phyloP scores from a whole-genome alignment of 2,113 vertebrate species.

The rabbit (Oryctolagus cuniculus) region mOryCun1.1 NC_091432.1:224209001-224209500 shows the following conservation, averaged over 20 bases:
- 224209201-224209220: neutral
- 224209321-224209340: neutral
- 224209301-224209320: neutral
- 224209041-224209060: neutral
- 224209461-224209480: conserved; percentile 64
- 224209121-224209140: neutral
- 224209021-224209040: neutral
- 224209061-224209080: neutral
- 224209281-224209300: accelerated
- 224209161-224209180: neutral
- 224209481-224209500: conserved; percentile 1
- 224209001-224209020: neutral
- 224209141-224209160: neutral
- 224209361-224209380: neutral
- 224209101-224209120: neutral
- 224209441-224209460: conserved; percentile 40
- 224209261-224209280: neutral
- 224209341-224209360: neutral
- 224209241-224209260: neutral
- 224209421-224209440: neutral
- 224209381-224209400: neutral
- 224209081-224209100: neutral
- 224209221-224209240: neutral
- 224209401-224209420: conserved; percentile 35
- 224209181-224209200: neutral